Evolutionary conservation across 1,140 invertebrate species (phyloP), one percentile per base, ranked within the genome.

Genomic region (Stenopsyche tienmushanensis): DNA sequence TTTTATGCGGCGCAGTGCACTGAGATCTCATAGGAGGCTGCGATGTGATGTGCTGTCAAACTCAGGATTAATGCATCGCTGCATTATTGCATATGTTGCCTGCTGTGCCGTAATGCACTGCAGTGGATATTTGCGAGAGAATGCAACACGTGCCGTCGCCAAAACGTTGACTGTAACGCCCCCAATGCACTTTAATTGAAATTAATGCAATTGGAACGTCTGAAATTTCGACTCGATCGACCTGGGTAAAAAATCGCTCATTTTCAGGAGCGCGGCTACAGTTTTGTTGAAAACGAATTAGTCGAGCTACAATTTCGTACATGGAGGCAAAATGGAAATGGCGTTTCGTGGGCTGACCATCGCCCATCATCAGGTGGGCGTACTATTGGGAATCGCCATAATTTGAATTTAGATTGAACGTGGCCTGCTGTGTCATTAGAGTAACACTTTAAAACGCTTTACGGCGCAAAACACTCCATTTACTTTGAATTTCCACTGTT

Each of bases 341-440:
- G 2, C 49, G 15, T 52, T 52, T 17, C 10, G 45, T 49, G 9
- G 17, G 18, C n/a, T n/a, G n/a, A n/a, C n/a, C n/a, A n/a, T n/a
- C 45, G 45, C 23, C 18, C 1, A 18, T 21, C 45, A 18, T 9
- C 52, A 54, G 52, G 52, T 54, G 52, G 52, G 52, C 24, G 52
- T 34, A 20, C 52, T 29, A 15, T 15, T 5, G 52, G 52, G 52
- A 54, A 54, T 54, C 39, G 39, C 39, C 25, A 15, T 29, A 13
- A 54, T 54, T 54, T 54, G 52, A 54, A 54, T 54, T 54, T 54
- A 54, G 52, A 54, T 54, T 24, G 52, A 34, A 29, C 24, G 52
- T 25, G 18, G 21, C 29, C 21, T 21, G 29, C 24, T 52, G 49
- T 54, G 29, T 54, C 52, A 54, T 54, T 54, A 54, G 21, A 15